Base-by-base conservation (phyloP, 2,888 invertebrate species). In the Drosophila melanosoma region DNA sequence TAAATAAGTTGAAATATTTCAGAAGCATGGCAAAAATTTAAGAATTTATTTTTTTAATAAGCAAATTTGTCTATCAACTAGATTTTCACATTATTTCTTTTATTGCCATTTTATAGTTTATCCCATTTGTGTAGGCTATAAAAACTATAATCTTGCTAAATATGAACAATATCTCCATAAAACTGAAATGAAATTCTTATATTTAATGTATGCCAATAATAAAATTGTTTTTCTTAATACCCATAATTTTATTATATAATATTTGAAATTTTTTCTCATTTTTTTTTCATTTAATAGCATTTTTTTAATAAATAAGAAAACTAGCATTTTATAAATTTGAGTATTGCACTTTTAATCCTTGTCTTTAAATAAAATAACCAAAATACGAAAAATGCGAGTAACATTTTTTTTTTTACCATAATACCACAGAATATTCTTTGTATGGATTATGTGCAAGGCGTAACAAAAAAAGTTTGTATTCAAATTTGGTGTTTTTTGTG, bases 401-500 rank as follows among this genome's bases (percentile, higher is more conserved):
- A 1, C 42, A 20, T 7, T 7, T 45, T 42, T 42, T 42, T 20
- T 11, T 20, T 12, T 26, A 32, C 15, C 10, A 2, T 29, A 42
- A 15, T n/a, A 7, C 36, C 29, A 23, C 4, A 48, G 58, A 10
- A n/a, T 29, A 32, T 32, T 36, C 42, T 36, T 59, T 71, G 60
- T 33, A 38, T 20, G 59, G 59, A 57, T 68, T 51, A 42, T 29
- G 52, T 59, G 51, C n/a, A 32, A 2, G n/a, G 10, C 20, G 63
- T 59, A 78, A 78, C 74, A 76, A 79, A 61, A 67, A 53, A 61
- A 57, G 56, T 36, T 35, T 54, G 15, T n/a, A 29, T 65, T 45
- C 10, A 56, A 66, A 63, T 63, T 38, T 56, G 45, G 29, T 26
- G 32, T 35, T 48, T 66, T 65, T 48, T 58, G n/a, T 33, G n/a